phyloP scores from a whole-genome alignment of 2,888 invertebrate species.

The Acrobeloides nanus region DNA sequence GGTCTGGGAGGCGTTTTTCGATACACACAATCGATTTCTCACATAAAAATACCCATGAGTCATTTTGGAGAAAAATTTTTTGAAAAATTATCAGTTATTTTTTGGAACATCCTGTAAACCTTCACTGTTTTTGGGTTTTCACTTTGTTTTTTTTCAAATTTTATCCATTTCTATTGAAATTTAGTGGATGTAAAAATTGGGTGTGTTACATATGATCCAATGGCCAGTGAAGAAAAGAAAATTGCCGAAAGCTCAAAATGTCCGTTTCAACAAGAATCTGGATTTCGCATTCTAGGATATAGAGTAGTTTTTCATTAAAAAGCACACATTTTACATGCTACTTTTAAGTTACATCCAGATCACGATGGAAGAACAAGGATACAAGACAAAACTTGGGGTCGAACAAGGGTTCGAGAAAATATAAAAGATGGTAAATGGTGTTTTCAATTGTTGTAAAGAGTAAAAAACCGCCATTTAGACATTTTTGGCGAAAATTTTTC shows the following conservation, averaged over 20 bases:
- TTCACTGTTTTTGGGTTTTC: no score
- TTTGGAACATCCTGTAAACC: no score
- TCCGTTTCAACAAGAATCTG: constrained; percentile 35
- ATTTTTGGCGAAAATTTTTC: no score
- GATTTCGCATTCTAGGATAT: constrained; percentile 49
- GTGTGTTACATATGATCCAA: constrained; percentile 43
- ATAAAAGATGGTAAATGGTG: constrained; percentile 12
- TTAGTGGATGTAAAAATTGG: constrained; percentile 44
- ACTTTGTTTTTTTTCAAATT: neutral
- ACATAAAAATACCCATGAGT: no score
- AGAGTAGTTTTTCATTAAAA: constrained; percentile 27
- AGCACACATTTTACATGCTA: neutral
- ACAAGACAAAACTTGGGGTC: constrained; percentile 19
- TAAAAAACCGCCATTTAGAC: no score
- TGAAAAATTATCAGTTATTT: no score
- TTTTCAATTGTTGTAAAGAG: no score
- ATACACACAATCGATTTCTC: constrained; percentile 15
- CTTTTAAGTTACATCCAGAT: constrained; percentile 15
- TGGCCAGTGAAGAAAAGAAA: constrained; percentile 35
- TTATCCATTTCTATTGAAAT: no score
- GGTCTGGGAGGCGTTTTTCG: constrained; percentile 31
- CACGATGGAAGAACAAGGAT: constrained; percentile 6
- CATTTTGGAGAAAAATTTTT: no score
- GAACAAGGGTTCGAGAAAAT: constrained; percentile 13
- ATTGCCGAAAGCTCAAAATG: constrained; percentile 35